These are phyloP conservation scores for Lithophane ornitopus DNA, from an alignment of 2,888 invertebrate species.

Conservation along the genomic window DNA sequence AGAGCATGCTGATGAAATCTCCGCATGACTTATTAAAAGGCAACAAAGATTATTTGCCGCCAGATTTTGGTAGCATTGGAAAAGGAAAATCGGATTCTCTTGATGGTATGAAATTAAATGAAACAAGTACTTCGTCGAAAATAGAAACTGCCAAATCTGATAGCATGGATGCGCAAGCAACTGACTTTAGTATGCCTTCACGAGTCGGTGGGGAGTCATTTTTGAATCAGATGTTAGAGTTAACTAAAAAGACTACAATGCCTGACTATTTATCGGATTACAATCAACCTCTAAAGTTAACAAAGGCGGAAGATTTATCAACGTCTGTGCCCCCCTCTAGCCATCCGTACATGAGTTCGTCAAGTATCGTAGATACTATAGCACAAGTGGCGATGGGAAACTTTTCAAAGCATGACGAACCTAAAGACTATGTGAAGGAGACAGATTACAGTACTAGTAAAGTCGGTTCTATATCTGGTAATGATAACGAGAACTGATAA, in stretches of 20 bases:
- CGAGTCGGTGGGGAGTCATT: constrained; percentile 87
- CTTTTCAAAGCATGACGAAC: constrained; percentile 84
- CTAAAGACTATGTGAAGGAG: constrained; percentile 84
- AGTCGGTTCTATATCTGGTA: constrained; percentile 60
- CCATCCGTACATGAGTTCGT: constrained; percentile 83
- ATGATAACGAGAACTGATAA: constrained; percentile 78
- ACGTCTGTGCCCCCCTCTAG: constrained; percentile 87
- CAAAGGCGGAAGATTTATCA: constrained; percentile 90
- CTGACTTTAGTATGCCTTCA: constrained; percentile 88
- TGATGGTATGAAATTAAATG: constrained; percentile 83
- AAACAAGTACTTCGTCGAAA: constrained; percentile 87
- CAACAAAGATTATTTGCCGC: constrained; percentile 88
- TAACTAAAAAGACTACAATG: constrained; percentile 89
- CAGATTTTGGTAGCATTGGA: constrained; percentile 89
- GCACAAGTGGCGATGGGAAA: constrained; percentile 86
- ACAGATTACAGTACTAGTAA: constrained; percentile 83
- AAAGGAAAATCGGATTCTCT: constrained; percentile 88
- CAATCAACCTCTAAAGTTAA: constrained; percentile 91
- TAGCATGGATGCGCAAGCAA: constrained; percentile 78
- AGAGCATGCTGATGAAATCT: constrained; percentile 85
- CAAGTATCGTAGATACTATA: constrained; percentile 85
- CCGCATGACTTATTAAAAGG: constrained; percentile 85
- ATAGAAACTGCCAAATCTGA: constrained; percentile 85
- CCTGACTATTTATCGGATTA: constrained; percentile 88
- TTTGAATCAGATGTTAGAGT: constrained; percentile 89